Evolutionary conservation across 2,888 invertebrate genomes (phyloP).

Genomic region (Drosophila tanythrix): DNA sequence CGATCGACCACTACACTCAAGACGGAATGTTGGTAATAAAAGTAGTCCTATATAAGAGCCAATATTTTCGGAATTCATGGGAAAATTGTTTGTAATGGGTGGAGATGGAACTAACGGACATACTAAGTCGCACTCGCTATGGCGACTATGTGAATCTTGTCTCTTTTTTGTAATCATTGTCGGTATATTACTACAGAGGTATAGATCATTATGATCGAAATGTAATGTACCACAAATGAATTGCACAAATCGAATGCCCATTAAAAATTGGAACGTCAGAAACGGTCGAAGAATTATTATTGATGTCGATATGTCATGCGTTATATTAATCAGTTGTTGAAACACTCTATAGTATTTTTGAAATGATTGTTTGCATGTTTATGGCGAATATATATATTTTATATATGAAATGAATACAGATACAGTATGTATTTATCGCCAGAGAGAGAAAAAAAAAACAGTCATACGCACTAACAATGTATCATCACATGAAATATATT

Average conservation of each 20-base stretch:
- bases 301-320: constrained; percentile 34
- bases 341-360: background rate
- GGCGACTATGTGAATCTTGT: background rate
- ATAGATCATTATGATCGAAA: background rate
- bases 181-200: background rate
- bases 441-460: background rate
- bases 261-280: background rate
- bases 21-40: background rate
- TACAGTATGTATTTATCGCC: background rate
- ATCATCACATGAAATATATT: constrained; percentile 47
- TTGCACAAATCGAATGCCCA: constrained; percentile 16
- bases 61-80: background rate
- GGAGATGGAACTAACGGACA: background rate
- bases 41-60: background rate
- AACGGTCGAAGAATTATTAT: constrained; percentile 3
- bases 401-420: background rate
- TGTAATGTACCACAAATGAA: constrained; percentile 7
- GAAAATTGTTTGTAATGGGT: background rate
- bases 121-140: background rate
- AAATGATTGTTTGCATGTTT: constrained; percentile 4
- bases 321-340: constrained; percentile 13
- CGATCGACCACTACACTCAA: background rate
- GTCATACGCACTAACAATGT: constrained; percentile 27
- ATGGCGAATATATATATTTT: constrained; percentile 9
- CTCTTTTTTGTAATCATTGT: background rate